Percentiles rank a stretch among this genome's conserved stretches.
phyloP scores from a whole-genome alignment of 2,113 vertebrate species.

The Mastomys coucha region DNA sequence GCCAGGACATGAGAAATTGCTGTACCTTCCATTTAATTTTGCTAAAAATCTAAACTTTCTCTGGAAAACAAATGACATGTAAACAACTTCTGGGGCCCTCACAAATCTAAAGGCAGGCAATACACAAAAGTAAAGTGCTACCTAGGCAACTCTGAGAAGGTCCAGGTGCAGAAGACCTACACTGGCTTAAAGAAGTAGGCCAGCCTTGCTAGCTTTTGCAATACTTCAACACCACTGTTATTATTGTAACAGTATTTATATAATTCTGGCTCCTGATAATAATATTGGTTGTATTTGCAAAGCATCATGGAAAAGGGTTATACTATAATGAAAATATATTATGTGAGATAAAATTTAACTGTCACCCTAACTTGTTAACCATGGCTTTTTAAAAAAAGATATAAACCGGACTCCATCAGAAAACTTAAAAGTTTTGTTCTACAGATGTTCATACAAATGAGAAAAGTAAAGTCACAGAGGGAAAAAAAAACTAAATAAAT shows the following conservation, averaged over 20 bases:
- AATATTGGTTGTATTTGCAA: conserved; percentile 10
- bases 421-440: neutral
- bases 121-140: neutral
- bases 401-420: neutral
- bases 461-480: neutral
- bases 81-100: neutral
- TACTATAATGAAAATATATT: conserved; percentile 6
- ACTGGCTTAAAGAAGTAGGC: neutral
- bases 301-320: neutral
- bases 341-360: conserved; percentile 35
- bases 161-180: neutral
- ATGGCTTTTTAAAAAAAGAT: neutral
- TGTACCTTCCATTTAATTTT: conserved; percentile 1
- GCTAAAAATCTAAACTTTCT: conserved; percentile 16
- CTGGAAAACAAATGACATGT: conserved; percentile 4
- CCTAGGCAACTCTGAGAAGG: neutral
- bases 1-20: neutral
- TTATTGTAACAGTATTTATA: neutral
- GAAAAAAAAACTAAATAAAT: neutral
- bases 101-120: conserved; percentile 1
- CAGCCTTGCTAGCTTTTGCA: neutral
- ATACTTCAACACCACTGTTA: conserved; percentile 29
- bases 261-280: conserved; percentile 9
- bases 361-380: conserved; percentile 1
- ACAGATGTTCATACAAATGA: neutral